Evolutionary conservation across 2,888 invertebrate species (phyloP).

Genomic region (Scaptomyza polygonia): DNA sequence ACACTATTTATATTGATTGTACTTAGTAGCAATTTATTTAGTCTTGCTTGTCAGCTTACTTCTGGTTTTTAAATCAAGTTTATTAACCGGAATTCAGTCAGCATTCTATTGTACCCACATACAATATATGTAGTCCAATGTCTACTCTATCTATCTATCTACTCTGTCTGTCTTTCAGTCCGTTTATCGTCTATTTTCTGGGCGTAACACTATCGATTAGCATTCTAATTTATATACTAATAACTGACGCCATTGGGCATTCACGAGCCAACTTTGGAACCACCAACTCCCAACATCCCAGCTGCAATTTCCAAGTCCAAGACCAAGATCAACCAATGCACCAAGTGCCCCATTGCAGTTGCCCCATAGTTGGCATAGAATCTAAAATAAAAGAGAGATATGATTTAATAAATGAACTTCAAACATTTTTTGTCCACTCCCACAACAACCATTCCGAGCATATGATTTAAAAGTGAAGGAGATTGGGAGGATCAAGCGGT

Average conservation of each 20-base stretch:
- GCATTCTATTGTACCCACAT: conserved; percentile 49
- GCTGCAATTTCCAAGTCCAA: conserved; percentile 51
- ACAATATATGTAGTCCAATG: neutral
- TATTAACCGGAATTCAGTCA: conserved; percentile 74
- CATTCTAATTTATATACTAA: conserved; percentile 80
- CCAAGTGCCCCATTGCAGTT: conserved; percentile 36
- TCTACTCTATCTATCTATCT: neutral
- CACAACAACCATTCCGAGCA: conserved; percentile 18
- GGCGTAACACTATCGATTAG: conserved; percentile 78
- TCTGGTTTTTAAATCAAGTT: conserved; percentile 81
- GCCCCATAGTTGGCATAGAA: conserved; percentile 45
- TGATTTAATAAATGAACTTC: conserved; percentile 21
- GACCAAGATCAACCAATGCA: conserved; percentile 17
- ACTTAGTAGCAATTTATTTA: conserved; percentile 74
- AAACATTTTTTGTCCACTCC: conserved; percentile 23
- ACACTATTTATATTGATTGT: conserved; percentile 35
- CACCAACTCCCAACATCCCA: neutral
- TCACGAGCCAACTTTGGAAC: conserved; percentile 47
- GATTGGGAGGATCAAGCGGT: no score
- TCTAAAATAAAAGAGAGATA: conserved; percentile 5
- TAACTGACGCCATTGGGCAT: conserved; percentile 70
- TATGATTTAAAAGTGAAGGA: no score
- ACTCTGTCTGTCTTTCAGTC: conserved; percentile 1
- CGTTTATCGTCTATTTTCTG: conserved; percentile 50
- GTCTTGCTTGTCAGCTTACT: conserved; percentile 51